Evolutionary conservation across 2,888 invertebrate species (phyloP), one percentile per base, ranked within the genome.

Genomic region (Trilocha varians): DNA sequence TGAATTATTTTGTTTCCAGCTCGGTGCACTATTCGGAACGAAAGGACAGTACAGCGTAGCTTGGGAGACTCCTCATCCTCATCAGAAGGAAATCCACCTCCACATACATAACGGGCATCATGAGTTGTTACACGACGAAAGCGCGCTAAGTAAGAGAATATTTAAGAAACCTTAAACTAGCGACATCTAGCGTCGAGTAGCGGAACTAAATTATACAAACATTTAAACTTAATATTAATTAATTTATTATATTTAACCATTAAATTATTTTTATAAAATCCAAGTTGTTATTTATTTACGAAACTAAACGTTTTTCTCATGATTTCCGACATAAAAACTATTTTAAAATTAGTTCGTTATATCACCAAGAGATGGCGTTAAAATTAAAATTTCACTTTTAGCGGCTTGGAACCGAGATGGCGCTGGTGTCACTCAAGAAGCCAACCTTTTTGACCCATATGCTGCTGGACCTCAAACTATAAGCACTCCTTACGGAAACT

Each of bases 21-120:
- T 80, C 2, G 85, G 84, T 2, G 74, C 78, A 0, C 55, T 80
- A 0, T 73, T 86, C 38, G 65, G 63, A 0, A 52, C 62, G 1
- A 83, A 84, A 45, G 48, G 56, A 0, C 73, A 78, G 9, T 51
- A 52, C 5, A 41, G 49, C 3, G 65, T 65, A 9, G 67, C 61
- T n/a, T 77, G 77, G 74, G 68, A 74, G 18, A 50, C 59, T 2
- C 59, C 62, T 0, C 70, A 59, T 1, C 52, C 37, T 33, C 42
- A 46, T 16, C 74, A 79, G 50, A 87, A 86, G 48, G 85, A 87
- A 46, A 79, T 87, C 2, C 87, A 87, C 33, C 62, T 87, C 0
- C 87, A 87, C 53, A 83, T 86, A 11, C 85, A 85, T 46, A 80
- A 78, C 13, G 67, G 68, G 1, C 70, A 70, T 0, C 59, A 58